A percentile compares a stretch with the other conserved stretches of the same genome.
Evolutionary conservation across 2,888 invertebrate species (phyloP).

Genomic region (Cancer borealis): DNA sequence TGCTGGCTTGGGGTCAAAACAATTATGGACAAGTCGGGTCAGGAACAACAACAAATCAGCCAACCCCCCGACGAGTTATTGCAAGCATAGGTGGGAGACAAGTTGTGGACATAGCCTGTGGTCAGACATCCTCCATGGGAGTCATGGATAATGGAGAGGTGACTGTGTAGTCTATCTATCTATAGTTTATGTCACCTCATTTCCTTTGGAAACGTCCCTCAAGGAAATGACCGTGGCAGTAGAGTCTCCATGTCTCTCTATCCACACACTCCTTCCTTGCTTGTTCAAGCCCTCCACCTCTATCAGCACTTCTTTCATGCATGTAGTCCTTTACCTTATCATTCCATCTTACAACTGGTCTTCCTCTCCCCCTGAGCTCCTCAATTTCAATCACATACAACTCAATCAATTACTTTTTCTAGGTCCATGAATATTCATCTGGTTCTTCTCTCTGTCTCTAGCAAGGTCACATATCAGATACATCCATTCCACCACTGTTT

Average conservation of each 20-base stretch:
- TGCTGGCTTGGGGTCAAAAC: constrained; percentile 84
- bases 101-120: constrained; percentile 83
- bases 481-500: too few relatives aligned
- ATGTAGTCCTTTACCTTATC: background rate
- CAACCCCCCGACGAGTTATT: constrained; percentile 82
- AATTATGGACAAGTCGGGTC: constrained; percentile 84
- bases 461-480: too few relatives aligned
- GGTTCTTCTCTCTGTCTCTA: too few relatives aligned
- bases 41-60: constrained; percentile 83
- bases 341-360: too few relatives aligned
- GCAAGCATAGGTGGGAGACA: constrained; percentile 81
- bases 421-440: too few relatives aligned
- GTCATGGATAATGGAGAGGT: constrained; percentile 83
- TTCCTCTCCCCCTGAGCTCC: too few relatives aligned
- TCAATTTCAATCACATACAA: too few relatives aligned
- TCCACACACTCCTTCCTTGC: too few relatives aligned
- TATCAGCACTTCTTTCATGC: background rate
- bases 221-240: too few relatives aligned
- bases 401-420: too few relatives aligned
- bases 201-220: background rate
- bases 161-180: constrained; percentile 64
- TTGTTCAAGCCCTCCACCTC: too few relatives aligned
- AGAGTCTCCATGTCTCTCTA: too few relatives aligned
- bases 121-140: constrained; percentile 83
- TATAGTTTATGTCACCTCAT: background rate